These are phyloP conservation scores for Urocitellus parryii DNA, from an alignment of 2,113 vertebrate species.

Conservation along the genomic window DNA sequence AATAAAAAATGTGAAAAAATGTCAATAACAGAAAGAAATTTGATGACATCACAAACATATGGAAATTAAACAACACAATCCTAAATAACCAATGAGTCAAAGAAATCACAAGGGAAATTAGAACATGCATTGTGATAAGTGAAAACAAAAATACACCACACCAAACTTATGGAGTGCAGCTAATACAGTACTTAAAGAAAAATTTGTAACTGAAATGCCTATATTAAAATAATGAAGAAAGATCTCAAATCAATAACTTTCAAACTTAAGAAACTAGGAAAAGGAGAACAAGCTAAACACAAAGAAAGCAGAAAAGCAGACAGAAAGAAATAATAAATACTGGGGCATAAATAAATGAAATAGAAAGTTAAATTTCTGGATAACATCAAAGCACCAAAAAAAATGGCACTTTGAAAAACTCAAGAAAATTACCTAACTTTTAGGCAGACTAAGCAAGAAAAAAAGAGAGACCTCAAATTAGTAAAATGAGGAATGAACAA, in stretches of 20 bases:
- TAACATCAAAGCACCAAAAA: background rate
- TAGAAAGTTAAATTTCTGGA: background rate
- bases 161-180: background rate
- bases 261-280: background rate
- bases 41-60: background rate
- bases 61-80: background rate
- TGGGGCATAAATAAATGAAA: background rate
- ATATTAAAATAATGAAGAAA: background rate
- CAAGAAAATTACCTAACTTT: background rate
- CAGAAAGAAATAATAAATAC: background rate
- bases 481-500: background rate
- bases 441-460: background rate
- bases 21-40: background rate
- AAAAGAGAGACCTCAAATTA: background rate
- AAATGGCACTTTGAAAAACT: background rate
- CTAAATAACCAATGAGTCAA: background rate
- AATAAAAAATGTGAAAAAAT: too few species aligned
- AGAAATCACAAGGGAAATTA: background rate
- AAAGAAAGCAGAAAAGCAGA: background rate
- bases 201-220: background rate
- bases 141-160: background rate
- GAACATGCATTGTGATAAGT: background rate
- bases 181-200: background rate
- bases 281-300: background rate
- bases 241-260: constrained; percentile 2